Percentiles rank a stretch among this genome's conserved stretches.
Evolutionary conservation across 2,113 vertebrate species (phyloP).

Genomic region (Calyptommatus sinebrachiatus): DNA sequence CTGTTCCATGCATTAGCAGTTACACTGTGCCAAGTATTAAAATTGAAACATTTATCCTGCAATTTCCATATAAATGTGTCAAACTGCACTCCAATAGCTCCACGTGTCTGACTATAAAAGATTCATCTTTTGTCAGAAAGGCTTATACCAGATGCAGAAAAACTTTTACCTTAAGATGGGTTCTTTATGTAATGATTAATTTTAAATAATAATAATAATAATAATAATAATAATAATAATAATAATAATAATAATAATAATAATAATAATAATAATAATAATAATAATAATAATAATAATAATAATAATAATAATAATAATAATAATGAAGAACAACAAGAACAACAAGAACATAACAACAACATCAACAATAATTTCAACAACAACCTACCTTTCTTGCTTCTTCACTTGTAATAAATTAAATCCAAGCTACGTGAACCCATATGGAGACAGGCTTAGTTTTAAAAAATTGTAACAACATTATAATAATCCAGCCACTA

Average conservation of each 20-base stretch:
- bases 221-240: too few species aligned
- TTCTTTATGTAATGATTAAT: slow-evolving; percentile 44
- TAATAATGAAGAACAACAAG: too few species aligned
- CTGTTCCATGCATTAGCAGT: slow-evolving; percentile 38
- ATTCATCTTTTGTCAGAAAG: slow-evolving; percentile 52
- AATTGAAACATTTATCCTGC: slow-evolving; percentile 57
- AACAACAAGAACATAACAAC: too few species aligned
- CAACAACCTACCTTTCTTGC: slow-evolving; percentile 59
- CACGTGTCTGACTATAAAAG: slow-evolving; percentile 57
- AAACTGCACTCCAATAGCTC: slow-evolving; percentile 55
- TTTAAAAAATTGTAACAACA: slow-evolving; percentile 69
- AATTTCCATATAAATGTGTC: slow-evolving; percentile 64
- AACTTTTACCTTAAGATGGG: slow-evolving; percentile 26
- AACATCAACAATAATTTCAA: slow-evolving; percentile 31
- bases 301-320: too few species aligned
- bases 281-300: too few species aligned
- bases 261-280: too few species aligned
- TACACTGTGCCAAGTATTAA: slow-evolving; percentile 28
- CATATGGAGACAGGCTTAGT: slow-evolving; percentile 67
- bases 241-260: too few species aligned
- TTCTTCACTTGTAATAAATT: slow-evolving; percentile 65
- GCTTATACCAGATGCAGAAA: slow-evolving; percentile 16
- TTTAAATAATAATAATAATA: too few species aligned
- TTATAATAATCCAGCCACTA: slow-evolving; percentile 76
- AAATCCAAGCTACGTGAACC: slow-evolving; percentile 70